These are phyloP conservation scores for Scrobipalpa atriplicella DNA, from an alignment of 2,888 invertebrate species.

Conservation along the genomic window DNA sequence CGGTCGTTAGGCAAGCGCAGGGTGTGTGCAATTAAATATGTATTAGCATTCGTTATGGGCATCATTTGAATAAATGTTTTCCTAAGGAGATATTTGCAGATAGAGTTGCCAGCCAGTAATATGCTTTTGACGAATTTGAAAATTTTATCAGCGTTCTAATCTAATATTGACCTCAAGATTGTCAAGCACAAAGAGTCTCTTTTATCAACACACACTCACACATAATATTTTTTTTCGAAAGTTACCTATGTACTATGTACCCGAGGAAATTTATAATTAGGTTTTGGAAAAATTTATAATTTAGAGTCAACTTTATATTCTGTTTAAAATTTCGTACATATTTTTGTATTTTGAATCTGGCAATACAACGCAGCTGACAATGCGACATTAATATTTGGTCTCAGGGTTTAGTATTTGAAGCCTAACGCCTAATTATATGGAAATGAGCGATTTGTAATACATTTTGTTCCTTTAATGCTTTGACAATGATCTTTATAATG, in stretches of 20 bases:
- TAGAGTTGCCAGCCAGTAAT: conserved; percentile 38
- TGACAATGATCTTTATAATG: conserved; percentile 18
- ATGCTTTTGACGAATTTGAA: background rate
- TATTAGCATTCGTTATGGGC: conserved; percentile 66
- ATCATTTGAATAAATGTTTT: conserved; percentile 65
- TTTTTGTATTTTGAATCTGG: background rate
- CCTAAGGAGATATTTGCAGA: conserved; percentile 48
- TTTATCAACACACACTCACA: too few species aligned
- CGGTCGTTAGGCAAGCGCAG: conserved; percentile 57
- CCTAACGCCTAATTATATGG: conserved; percentile 24
- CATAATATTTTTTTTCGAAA: too few species aligned
- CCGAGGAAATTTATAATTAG: too few species aligned
- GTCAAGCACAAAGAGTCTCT: too few species aligned
- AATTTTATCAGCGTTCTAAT: too few species aligned
- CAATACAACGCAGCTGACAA: conserved; percentile 18
- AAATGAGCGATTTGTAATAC: conserved; percentile 16
- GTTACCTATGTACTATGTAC: too few species aligned
- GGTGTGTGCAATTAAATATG: conserved; percentile 75
- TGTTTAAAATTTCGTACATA: background rate
- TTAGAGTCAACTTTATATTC: too few species aligned
- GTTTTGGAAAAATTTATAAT: too few species aligned
- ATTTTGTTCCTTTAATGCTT: conserved; percentile 15
- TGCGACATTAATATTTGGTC: conserved; percentile 25
- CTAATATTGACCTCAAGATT: background rate
- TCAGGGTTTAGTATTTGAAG: conserved; percentile 12